Base-by-base conservation (phyloP, 2,888 invertebrate species). In the Hypolimnas misippus region DNA sequence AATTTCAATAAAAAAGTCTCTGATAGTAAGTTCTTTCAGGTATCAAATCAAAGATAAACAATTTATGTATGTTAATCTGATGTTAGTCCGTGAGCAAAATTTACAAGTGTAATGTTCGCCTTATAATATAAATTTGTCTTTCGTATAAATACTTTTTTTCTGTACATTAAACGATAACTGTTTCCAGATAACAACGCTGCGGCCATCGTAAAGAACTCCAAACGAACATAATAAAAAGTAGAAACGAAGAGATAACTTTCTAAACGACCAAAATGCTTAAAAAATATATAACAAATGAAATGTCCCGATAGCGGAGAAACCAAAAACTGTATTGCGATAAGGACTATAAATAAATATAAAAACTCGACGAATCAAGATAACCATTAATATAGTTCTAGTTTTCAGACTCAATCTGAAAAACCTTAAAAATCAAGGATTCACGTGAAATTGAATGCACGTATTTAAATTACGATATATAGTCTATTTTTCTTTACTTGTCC, bases 251-350 rank as follows among this genome's bases (percentile, higher is more conserved):
- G 17, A 6, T 42, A 10, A 14, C 1, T 14, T 35, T 12, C 12
- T 40, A 14, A 40, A 51, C 31, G 53, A 53, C 53, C 53, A 53
- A 19, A 53, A 53, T 14, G 21, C 8, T 53, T 38, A 35, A 21
- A 3, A 12, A 46, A 42, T 42, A 42, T 42, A n/a, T n/a, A n/a
- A n/a, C n/a, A n/a, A n/a, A n/a, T 6, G 6, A 46, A 46, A 21
- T 21, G 25, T 46, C 7, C 12, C 46, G n/a, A 46, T 25, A 10
- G 25, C n/a, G 12, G 12, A 12, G 21, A n/a, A 46, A 19, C 46
- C 46, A 46, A 46, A 46, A 46, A 46, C 46, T n/a, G n/a, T 46
- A 46, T 46, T 46, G 6, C 12, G 21, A 46, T 46, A 46, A 46
- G 46, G 16, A 17, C 16, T 46, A 25, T 19, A 21, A 46, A 17